phyloP scores from a whole-genome alignment of 2,113 vertebrate genomes.

The Phylloscopus trochiloides region DNA sequence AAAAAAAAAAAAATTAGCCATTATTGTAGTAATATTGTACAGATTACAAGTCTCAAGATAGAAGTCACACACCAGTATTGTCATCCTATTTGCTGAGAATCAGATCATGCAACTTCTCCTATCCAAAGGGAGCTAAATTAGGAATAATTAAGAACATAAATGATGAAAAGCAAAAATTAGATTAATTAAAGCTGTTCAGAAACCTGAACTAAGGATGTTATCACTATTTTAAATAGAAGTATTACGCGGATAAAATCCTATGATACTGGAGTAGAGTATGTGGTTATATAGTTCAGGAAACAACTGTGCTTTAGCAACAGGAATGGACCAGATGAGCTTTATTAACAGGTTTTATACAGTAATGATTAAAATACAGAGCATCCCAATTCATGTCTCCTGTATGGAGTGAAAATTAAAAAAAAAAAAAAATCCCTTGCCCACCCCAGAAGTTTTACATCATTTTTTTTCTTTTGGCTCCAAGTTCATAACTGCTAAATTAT shows the following conservation, averaged over 20 bases:
- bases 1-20: neutral
- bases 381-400: neutral
- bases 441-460: neutral
- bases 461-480: neutral
- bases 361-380: neutral
- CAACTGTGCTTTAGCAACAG: neutral
- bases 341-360: neutral
- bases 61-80: neutral
- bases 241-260: neutral
- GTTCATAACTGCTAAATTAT: neutral
- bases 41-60: neutral
- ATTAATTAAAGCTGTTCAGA: neutral
- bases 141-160: neutral
- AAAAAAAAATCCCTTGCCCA: neutral
- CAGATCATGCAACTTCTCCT: neutral
- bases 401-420: neutral
- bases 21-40: neutral
- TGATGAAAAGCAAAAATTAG: neutral
- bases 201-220: neutral
- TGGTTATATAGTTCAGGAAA: neutral
- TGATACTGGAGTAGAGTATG: neutral
- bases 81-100: neutral
- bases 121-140: neutral
- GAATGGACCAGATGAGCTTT: neutral
- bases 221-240: neutral